Conservation (phyloP, 2,797 vertebrate species). For the Chelidonichthys spinosus region DNA sequence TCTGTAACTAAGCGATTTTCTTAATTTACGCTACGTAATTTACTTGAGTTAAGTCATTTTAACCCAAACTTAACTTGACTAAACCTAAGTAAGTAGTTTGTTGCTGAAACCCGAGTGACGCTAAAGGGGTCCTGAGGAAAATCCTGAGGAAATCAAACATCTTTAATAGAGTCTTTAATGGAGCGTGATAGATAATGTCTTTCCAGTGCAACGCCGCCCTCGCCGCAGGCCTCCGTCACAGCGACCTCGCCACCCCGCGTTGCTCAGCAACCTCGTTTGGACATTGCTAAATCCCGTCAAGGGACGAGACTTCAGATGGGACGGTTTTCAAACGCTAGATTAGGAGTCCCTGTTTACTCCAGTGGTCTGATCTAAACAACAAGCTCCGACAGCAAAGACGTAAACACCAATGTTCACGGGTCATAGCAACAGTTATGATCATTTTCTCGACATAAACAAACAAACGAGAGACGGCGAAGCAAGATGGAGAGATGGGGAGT, state of each 20-base stretch:
- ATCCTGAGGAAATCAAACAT: not conserved
- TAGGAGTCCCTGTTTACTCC: conserved; percentile 59
- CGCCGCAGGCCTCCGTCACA: conserved; percentile 40
- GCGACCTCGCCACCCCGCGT: conserved; percentile 5
- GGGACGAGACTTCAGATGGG: conserved; percentile 13
- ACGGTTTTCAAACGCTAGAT: conserved; percentile 53
- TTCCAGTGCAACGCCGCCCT: conserved; percentile 40
- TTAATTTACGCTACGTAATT: not conserved
- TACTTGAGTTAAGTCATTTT: not conserved
- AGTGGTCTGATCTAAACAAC: conserved; percentile 51
- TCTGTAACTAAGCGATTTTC: too few species aligned
- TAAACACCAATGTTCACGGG: conserved; percentile 57
- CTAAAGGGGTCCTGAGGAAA: too few species aligned
- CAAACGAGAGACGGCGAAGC: conserved; percentile 41
- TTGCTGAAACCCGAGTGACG: too few species aligned
- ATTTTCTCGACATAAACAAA: conserved; percentile 69
- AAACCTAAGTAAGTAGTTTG: not conserved
- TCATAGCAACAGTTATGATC: conserved; percentile 63
- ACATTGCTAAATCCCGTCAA: not conserved
- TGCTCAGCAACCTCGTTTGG: conserved; percentile 11
- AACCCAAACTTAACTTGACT: not conserved
- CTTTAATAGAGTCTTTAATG: conserved; percentile 28
- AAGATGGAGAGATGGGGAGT: conserved; percentile 38
- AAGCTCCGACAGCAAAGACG: conserved; percentile 39
- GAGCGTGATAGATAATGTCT: conserved; percentile 22